Evolutionary conservation across 2,797 vertebrate species (phyloP).

Genomic region (Valencia hispanica): DNA sequence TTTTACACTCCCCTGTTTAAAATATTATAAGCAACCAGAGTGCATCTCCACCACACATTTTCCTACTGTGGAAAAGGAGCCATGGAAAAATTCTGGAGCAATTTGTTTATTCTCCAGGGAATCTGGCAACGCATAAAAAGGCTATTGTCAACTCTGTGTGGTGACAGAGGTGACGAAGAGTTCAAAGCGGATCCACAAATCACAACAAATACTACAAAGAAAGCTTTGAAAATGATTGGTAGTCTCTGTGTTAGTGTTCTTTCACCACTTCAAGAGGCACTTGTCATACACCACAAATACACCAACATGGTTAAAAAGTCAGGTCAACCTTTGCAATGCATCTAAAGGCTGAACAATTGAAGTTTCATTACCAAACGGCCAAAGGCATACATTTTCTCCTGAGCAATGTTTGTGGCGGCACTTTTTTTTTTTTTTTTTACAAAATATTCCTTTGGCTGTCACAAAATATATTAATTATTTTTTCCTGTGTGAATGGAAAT

Average conservation of each 20-base stretch:
- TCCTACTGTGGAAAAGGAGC: not conserved
- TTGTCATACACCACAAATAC: not conserved
- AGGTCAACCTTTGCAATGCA: not conserved
- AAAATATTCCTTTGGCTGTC: not conserved
- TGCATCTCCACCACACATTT: not conserved
- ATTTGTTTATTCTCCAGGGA: not conserved
- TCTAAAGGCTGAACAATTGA: not conserved
- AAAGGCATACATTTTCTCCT: not conserved
- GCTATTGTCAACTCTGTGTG: not conserved
- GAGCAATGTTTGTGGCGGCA: not conserved
- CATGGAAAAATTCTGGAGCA: not conserved
- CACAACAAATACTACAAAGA: not conserved
- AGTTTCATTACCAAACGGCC: not conserved
- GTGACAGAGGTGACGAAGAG: not conserved
- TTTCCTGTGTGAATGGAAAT: not conserved
- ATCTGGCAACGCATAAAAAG: not conserved
- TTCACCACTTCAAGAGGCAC: not conserved
- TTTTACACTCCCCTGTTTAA: not conserved
- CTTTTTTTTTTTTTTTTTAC: not conserved
- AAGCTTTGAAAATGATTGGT: slow-evolving; percentile 5
- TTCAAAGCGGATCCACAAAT: not conserved
- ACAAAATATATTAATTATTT: not conserved
- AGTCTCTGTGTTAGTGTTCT: not conserved
- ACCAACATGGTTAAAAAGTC: not conserved
- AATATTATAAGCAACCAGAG: not conserved